These are phyloP conservation scores for Ellobius talpinus DNA, from an alignment of 2,113 vertebrate genomes.

Conservation along the genomic window DNA sequence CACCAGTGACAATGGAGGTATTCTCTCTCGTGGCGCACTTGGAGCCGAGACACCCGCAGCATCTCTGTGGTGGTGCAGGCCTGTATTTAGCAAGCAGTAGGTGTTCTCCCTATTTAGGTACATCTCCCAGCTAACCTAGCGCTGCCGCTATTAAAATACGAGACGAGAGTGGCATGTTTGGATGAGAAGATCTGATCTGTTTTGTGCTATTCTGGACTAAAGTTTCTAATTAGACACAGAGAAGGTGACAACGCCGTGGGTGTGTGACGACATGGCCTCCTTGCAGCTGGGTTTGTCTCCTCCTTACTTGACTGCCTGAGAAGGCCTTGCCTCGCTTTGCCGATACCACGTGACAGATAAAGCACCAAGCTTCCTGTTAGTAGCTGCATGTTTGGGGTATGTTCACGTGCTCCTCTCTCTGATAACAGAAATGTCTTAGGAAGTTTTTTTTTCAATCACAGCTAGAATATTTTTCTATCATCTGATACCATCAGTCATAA, in stretches of 20 bases:
- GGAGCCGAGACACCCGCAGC: background rate
- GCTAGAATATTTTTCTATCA: background rate
- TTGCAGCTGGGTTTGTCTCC: slow-evolving; percentile 51
- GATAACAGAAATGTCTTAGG: background rate
- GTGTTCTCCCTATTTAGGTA: slow-evolving; percentile 52
- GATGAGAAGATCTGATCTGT: slow-evolving; percentile 63
- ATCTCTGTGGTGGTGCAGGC: background rate
- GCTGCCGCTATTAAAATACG: slow-evolving; percentile 60
- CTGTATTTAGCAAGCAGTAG: slow-evolving; percentile 63
- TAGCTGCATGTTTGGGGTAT: background rate
- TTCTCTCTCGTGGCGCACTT: background rate
- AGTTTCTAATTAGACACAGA: slow-evolving; percentile 75
- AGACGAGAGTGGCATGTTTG: slow-evolving; percentile 58
- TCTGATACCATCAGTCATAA: background rate
- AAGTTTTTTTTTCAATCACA: background rate
- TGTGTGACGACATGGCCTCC: slow-evolving; percentile 65
- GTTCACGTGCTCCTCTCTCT: background rate
- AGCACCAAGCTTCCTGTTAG: slow-evolving; percentile 29
- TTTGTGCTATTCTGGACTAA: slow-evolving; percentile 72
- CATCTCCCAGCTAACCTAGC: slow-evolving; percentile 41
- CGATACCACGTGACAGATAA: background rate
- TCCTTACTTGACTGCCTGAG: background rate
- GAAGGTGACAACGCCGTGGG: slow-evolving; percentile 73
- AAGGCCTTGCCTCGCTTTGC: slow-evolving; percentile 39
- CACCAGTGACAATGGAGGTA: background rate